Percentiles rank a stretch among this genome's conserved stretches.
phyloP scores from a whole-genome alignment of 2,113 vertebrate species.

The Oryzias curvinotus region DNA sequence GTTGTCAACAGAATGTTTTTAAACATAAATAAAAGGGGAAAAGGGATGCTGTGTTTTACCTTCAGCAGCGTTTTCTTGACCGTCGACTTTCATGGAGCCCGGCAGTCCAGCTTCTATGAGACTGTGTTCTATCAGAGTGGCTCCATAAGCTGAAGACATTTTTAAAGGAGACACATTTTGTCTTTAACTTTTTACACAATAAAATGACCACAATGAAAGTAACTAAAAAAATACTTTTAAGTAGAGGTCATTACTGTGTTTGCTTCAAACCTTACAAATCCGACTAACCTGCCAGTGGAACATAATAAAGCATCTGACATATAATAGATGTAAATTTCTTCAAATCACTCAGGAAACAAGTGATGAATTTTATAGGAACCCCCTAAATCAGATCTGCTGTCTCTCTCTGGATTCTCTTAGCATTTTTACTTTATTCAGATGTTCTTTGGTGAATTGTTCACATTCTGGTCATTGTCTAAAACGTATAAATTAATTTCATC shows the following conservation, averaged over 20 bases:
- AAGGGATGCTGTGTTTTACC: conserved; percentile 49
- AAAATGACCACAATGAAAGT: not conserved
- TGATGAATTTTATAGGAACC: not conserved
- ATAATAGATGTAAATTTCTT: too few species aligned
- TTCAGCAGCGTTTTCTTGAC: conserved; percentile 73
- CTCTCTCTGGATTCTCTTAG: not conserved
- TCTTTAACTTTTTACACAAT: not conserved
- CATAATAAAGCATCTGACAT: too few species aligned
- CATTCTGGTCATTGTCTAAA: too few species aligned
- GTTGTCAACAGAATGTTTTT: not conserved
- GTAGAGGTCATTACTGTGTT: too few species aligned
- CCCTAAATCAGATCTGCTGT: not conserved
- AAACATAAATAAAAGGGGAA: not conserved
- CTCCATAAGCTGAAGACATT: conserved; percentile 83
- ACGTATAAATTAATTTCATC: too few species aligned
- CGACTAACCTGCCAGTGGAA: too few species aligned
- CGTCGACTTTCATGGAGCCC: conserved; percentile 82
- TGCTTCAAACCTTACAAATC: too few species aligned
- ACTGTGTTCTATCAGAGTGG: conserved; percentile 93
- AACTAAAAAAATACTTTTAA: too few species aligned
- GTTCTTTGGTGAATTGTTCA: too few species aligned
- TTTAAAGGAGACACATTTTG: not conserved
- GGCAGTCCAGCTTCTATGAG: conserved; percentile 86
- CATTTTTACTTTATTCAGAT: too few species aligned
- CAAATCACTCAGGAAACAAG: too few species aligned